A percentile compares a stretch with the other conserved stretches of the same genome.
Conservation (phyloP, 64 coral and sea anemone species). For the Montipora efflorescens region DNA sequence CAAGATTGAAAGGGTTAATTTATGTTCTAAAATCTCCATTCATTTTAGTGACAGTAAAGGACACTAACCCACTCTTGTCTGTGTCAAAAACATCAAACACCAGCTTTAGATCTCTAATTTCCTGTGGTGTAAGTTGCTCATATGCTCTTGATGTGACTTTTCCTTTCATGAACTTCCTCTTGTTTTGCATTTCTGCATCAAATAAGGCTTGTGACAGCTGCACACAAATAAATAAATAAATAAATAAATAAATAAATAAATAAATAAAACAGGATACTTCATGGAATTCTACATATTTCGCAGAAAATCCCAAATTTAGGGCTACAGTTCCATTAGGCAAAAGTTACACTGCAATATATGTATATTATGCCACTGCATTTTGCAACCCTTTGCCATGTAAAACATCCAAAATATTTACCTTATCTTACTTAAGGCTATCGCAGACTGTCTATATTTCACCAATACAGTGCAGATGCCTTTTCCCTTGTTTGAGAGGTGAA, state of each 20-base stretch:
- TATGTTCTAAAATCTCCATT: background rate
- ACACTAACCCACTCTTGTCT: slow-evolving; percentile 90
- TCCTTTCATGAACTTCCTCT: slow-evolving; percentile 85
- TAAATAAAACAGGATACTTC: background rate
- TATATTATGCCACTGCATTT: too few relatives aligned
- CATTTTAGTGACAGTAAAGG: background rate
- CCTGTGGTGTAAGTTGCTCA: slow-evolving; percentile 89
- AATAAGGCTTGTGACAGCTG: slow-evolving; percentile 82
- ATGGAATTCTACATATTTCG: too few relatives aligned
- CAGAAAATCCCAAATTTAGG: too few relatives aligned
- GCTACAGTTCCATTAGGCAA: too few relatives aligned
- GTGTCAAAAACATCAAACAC: slow-evolving; percentile 95
- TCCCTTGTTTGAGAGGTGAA: too few relatives aligned
- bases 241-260: background rate
- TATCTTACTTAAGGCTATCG: too few relatives aligned
- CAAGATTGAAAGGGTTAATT: too few relatives aligned
- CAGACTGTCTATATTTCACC: too few relatives aligned
- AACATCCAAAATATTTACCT: too few relatives aligned
- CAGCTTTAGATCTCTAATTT: slow-evolving; percentile 87
- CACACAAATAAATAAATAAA: background rate
- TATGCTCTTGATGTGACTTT: slow-evolving; percentile 89
- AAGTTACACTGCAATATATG: too few relatives aligned
- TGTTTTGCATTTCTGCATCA: slow-evolving; percentile 78
- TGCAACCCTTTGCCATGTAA: too few relatives aligned
- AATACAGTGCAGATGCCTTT: too few relatives aligned